Evolutionary conservation across 2,113 vertebrate species (phyloP).

Genomic region (Grallaria varia): DNA sequence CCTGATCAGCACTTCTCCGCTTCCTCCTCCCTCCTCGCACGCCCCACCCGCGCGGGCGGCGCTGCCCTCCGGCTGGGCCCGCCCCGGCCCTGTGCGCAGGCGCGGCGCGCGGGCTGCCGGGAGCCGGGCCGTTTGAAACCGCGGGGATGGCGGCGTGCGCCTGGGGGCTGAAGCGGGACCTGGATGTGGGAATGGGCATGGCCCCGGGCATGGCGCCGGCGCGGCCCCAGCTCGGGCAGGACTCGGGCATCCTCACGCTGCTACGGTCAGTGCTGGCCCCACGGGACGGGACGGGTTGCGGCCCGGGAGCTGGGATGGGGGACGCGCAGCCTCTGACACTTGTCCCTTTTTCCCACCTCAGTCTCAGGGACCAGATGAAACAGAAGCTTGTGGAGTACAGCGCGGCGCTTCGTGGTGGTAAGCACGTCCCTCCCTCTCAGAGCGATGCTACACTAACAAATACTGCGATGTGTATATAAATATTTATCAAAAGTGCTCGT

Average conservation of each 20-base stretch:
- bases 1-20: too few relatives aligned
- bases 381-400: slow-evolving; percentile 59
- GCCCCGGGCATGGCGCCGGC: too few relatives aligned
- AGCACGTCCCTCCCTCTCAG: not conserved
- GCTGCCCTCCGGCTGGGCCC: too few relatives aligned
- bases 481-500: not conserved
- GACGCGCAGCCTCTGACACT: not conserved
- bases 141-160: not conserved
- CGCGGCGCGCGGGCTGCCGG: not conserved
- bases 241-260: accelerated
- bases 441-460: not conserved
- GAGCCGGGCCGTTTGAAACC: not conserved
- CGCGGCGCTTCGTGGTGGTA: not conserved
- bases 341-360: not conserved
- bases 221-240: accelerated
- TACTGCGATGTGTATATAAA: not conserved
- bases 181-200: too few relatives aligned
- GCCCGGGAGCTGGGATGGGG: not conserved
- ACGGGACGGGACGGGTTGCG: not conserved
- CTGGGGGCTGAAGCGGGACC: too few relatives aligned
- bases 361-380: slow-evolving; percentile 54
- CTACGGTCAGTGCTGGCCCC: not conserved
- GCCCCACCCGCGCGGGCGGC: too few relatives aligned
- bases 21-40: too few relatives aligned
- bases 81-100: not conserved